Evolutionary conservation across 2,888 invertebrate genomes (phyloP).

Genomic region (Sympetrum striolatum): DNA sequence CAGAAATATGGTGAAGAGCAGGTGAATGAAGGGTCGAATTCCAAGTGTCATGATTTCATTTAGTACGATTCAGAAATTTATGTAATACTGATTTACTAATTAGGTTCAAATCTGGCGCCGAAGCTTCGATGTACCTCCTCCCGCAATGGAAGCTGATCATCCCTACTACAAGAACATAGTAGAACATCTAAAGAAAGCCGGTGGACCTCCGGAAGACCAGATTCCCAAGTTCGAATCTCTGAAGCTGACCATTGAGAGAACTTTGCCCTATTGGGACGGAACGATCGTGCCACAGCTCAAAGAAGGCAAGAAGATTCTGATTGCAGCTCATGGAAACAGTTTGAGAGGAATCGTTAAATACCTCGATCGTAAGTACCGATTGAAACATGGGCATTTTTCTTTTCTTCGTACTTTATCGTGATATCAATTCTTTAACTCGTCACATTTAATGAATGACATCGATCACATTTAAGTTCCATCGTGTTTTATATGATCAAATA

Average conservation of each 20-base stretch:
- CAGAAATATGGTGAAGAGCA: slow-evolving; percentile 85
- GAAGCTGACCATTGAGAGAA: slow-evolving; percentile 80
- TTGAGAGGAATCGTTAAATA: slow-evolving; percentile 85
- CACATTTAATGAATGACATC: too few species aligned
- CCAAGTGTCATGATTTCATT: neutral
- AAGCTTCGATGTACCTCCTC: slow-evolving; percentile 82
- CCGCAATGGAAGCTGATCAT: slow-evolving; percentile 78
- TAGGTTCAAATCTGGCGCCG: slow-evolving; percentile 86
- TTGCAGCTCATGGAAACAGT: slow-evolving; percentile 88
- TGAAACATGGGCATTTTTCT: neutral
- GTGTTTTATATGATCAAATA: too few species aligned
- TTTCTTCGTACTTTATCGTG: too few species aligned
- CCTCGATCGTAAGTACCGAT: slow-evolving; percentile 72
- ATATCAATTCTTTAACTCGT: too few species aligned
- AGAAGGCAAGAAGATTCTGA: slow-evolving; percentile 78
- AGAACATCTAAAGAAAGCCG: slow-evolving; percentile 76
- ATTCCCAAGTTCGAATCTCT: slow-evolving; percentile 86
- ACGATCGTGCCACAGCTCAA: slow-evolving; percentile 83
- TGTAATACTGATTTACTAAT: slow-evolving; percentile 4
- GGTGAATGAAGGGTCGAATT: slow-evolving; percentile 58
- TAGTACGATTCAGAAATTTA: neutral
- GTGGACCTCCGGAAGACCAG: slow-evolving; percentile 72
- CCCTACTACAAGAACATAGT: slow-evolving; percentile 77
- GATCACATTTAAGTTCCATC: too few species aligned
- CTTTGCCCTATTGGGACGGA: slow-evolving; percentile 86